Evolutionary conservation across 2,888 invertebrate genomes (phyloP).

Genomic region (Drosophila anomalata): DNA sequence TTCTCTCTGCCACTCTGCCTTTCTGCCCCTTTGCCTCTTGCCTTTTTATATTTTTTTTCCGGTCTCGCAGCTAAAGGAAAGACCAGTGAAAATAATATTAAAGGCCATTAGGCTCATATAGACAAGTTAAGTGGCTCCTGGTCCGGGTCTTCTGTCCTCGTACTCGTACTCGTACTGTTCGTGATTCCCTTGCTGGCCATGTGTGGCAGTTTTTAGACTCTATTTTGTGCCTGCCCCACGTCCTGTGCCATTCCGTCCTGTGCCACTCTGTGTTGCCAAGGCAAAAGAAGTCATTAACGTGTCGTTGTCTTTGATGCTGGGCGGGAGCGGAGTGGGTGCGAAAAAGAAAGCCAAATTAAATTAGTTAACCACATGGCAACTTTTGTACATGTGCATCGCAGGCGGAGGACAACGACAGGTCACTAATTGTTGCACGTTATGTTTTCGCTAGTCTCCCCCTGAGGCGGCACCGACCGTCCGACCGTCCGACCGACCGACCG

Average conservation of each 20-base stretch:
- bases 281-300: slow-evolving; percentile 78
- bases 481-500: slow-evolving; percentile 5
- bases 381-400: slow-evolving; percentile 58
- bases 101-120: slow-evolving; percentile 84
- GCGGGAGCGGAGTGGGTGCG: slow-evolving; percentile 20
- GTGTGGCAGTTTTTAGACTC: slow-evolving; percentile 72
- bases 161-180: slow-evolving; percentile 13
- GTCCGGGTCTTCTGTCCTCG: slow-evolving; percentile 14
- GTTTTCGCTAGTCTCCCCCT: slow-evolving; percentile 71
- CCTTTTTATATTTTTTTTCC: slow-evolving; percentile 11
- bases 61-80: slow-evolving; percentile 49
- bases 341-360: slow-evolving; percentile 75
- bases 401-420: slow-evolving; percentile 29
- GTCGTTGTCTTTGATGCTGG: slow-evolving; percentile 76
- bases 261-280: slow-evolving; percentile 50
- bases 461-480: not conserved
- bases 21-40: slow-evolving; percentile 7
- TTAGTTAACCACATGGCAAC: slow-evolving; percentile 82
- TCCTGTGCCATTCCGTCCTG: slow-evolving; percentile 11
- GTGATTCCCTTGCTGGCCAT: slow-evolving; percentile 52
- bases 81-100: slow-evolving; percentile 79
- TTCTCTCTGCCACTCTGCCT: slow-evolving; percentile 3
- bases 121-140: slow-evolving; percentile 84
- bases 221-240: slow-evolving; percentile 60
- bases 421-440: slow-evolving; percentile 79